A percentile compares a stretch with the other conserved stretches of the same genome.
Conservation (phyloP, 2,797 vertebrate genomes). For the Pantherophis vulpinus region DNA sequence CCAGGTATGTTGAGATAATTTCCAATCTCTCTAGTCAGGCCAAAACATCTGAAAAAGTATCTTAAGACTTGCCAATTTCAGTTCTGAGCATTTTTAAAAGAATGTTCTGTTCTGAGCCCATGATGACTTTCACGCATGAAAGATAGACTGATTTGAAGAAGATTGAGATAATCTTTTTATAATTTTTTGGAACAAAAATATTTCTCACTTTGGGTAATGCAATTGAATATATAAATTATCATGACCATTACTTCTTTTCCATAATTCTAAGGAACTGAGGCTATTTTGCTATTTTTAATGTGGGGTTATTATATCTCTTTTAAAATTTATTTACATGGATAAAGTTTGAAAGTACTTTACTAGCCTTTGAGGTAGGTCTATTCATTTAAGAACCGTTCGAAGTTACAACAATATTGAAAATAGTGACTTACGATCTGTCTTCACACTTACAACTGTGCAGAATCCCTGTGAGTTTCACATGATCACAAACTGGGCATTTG, state of each 20-base stretch:
- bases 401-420: neutral
- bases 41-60: neutral
- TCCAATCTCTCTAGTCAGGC: neutral
- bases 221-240: neutral
- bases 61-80: neutral
- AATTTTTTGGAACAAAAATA: neutral
- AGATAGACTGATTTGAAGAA: neutral
- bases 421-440: neutral
- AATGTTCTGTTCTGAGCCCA: neutral
- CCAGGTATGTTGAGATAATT: neutral
- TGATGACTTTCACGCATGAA: neutral
- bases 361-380: neutral
- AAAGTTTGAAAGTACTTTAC: neutral
- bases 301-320: neutral
- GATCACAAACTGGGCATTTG: neutral
- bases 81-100: neutral
- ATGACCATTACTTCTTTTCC: neutral
- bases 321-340: neutral
- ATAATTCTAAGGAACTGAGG: neutral
- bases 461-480: neutral
- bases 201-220: neutral
- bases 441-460: neutral
- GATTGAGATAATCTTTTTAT: neutral
- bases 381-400: neutral
- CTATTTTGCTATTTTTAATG: conserved; percentile 8